A percentile compares a stretch with the other conserved stretches of the same genome.
Conservation (phyloP, 2,797 vertebrate genomes). For the Argentina silus region DNA sequence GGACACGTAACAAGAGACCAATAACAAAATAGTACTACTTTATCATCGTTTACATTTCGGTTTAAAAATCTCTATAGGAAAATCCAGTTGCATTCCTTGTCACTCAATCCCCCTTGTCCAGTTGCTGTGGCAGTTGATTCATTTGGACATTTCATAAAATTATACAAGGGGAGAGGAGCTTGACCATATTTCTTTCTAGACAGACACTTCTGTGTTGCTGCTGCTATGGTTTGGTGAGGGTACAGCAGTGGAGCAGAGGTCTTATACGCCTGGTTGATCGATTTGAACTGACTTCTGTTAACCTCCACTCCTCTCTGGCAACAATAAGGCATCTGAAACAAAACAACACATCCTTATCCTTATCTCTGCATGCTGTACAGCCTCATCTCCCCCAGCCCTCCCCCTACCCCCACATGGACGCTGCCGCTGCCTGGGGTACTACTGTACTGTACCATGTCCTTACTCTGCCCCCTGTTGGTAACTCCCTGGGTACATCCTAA, state of each 20-base stretch:
- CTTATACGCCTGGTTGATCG: slow-evolving; percentile 42
- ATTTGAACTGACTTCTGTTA: slow-evolving; percentile 53
- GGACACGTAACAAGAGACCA: slow-evolving; percentile 59
- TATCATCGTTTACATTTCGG: slow-evolving; percentile 50
- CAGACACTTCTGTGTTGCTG: slow-evolving; percentile 22
- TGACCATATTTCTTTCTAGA: slow-evolving; percentile 18
- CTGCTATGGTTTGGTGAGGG: slow-evolving; percentile 11
- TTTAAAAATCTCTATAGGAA: slow-evolving; percentile 56
- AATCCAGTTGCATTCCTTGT: slow-evolving; percentile 41
- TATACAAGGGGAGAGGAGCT: slow-evolving; percentile 27
- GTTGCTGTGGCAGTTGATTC: slow-evolving; percentile 57
- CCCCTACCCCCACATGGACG: background rate
- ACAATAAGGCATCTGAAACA: slow-evolving; percentile 22
- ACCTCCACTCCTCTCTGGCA: slow-evolving; percentile 35
- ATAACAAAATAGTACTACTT: slow-evolving; percentile 70
- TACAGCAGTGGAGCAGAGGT: slow-evolving; percentile 29
- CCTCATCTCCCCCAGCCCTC: background rate
- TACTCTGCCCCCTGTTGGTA: slow-evolving; percentile 18
- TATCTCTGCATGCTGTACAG: slow-evolving; percentile 23
- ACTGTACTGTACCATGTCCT: background rate
- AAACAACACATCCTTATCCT: slow-evolving; percentile 30
- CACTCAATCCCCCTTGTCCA: slow-evolving; percentile 40
- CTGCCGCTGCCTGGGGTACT: background rate
- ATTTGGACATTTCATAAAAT: slow-evolving; percentile 49
- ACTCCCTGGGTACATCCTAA: slow-evolving; percentile 36